These are phyloP conservation scores for Trichosurus vulpecula DNA, from an alignment of 2,797 vertebrate species.

Conservation along the genomic window DNA sequence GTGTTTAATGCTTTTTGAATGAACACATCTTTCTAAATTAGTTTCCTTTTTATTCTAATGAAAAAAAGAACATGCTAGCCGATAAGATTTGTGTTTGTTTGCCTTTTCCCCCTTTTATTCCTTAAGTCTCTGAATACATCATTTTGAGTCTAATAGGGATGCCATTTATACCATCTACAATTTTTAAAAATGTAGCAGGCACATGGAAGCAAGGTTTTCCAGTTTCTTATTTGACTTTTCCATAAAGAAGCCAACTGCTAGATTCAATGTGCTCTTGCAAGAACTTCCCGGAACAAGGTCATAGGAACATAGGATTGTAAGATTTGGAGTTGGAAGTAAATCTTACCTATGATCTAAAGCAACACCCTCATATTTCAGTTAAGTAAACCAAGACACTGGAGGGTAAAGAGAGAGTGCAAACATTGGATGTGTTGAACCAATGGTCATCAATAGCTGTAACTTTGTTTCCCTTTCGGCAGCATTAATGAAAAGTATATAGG, in stretches of 20 bases:
- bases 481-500: constrained; percentile 59
- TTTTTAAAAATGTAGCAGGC: not conserved
- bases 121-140: not conserved
- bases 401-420: constrained; percentile 13
- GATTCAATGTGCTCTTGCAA: no score
- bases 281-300: not conserved
- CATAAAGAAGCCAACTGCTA: no score
- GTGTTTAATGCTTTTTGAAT: not conserved
- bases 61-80: not conserved
- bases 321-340: not conserved
- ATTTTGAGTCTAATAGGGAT: not conserved
- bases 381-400: no score
- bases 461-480: constrained; percentile 16
- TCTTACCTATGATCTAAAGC: not conserved
- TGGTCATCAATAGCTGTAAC: constrained; percentile 59
- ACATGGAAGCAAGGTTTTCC: no score
- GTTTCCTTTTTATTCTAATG: not conserved
- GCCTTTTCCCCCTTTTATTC: no score
- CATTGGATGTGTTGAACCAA: constrained; percentile 41
- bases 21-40: not conserved
- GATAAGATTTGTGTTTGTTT: not conserved
- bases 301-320: not conserved
- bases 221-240: no score
- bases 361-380: not conserved
- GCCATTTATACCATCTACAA: not conserved